Evolutionary conservation across 2,113 vertebrate genomes (phyloP).

Genomic region (Phaetusa simplex): DNA sequence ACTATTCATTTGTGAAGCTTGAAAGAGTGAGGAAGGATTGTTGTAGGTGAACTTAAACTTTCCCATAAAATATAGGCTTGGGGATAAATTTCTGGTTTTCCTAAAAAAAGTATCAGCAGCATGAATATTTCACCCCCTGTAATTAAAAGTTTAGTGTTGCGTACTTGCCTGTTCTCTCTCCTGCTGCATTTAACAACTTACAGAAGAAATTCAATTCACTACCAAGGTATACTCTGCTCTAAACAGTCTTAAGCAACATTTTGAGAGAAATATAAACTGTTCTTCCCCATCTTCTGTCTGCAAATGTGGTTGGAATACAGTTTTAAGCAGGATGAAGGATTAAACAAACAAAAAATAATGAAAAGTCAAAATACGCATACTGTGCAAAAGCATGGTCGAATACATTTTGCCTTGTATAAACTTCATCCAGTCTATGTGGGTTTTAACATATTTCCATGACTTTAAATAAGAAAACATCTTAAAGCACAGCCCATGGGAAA

Average conservation of each 20-base stretch:
- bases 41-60: neutral
- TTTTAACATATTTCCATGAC: constrained; percentile 80
- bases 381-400: constrained; percentile 65
- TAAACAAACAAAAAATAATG: constrained; percentile 74
- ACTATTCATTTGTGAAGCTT: neutral
- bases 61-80: neutral
- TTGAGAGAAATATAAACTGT: constrained; percentile 3
- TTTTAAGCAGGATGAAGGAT: constrained; percentile 67
- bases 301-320: constrained; percentile 44
- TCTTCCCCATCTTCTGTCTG: constrained; percentile 19
- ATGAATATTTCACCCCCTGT: neutral
- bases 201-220: constrained; percentile 19
- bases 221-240: neutral
- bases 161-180: neutral
- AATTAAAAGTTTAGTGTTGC: neutral
- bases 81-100: neutral
- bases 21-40: neutral
- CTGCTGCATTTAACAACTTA: neutral
- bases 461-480: constrained; percentile 81
- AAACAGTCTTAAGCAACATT: neutral
- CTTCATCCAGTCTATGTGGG: constrained; percentile 67
- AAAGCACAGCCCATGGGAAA: constrained; percentile 78
- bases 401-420: constrained; percentile 76
- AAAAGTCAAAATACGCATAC: constrained; percentile 74
- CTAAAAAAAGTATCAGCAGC: neutral